These are phyloP conservation scores for Arge pagana DNA, from an alignment of 2,888 invertebrate genomes.

Conservation along the genomic window DNA sequence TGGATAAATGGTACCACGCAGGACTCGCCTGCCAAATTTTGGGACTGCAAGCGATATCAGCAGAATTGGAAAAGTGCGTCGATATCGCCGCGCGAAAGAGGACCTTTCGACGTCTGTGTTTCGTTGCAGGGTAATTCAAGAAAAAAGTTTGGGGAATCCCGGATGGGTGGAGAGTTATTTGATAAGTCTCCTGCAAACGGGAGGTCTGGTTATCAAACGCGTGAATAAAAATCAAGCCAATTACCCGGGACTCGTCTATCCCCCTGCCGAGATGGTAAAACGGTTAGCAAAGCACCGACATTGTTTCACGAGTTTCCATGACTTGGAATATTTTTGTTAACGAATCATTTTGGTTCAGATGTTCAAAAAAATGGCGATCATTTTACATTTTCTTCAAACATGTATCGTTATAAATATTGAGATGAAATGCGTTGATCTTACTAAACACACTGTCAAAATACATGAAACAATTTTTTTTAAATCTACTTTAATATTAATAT, in stretches of 20 bases:
- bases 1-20: conserved; percentile 66
- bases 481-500: too few relatives aligned
- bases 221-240: conserved; percentile 48
- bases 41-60: conserved; percentile 66
- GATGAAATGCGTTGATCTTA: too few relatives aligned
- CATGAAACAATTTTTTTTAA: too few relatives aligned
- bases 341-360: too few relatives aligned
- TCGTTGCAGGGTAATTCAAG: conserved; percentile 60
- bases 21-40: conserved; percentile 69
- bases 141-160: conserved; percentile 66
- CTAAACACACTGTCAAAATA: too few relatives aligned
- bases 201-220: conserved; percentile 59
- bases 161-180: conserved; percentile 72
- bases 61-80: conserved; percentile 67
- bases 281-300: conserved; percentile 34
- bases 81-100: background rate
- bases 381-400: too few relatives aligned
- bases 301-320: background rate
- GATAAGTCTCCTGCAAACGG: conserved; percentile 64
- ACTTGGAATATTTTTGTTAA: background rate
- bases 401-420: too few relatives aligned
- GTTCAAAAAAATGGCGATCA: too few relatives aligned
- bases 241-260: conserved; percentile 44
- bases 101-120: conserved; percentile 1
- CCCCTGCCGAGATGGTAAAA: conserved; percentile 40